phyloP scores from a whole-genome alignment of 2,113 vertebrate species.

The Prietella phreatophila region DNA sequence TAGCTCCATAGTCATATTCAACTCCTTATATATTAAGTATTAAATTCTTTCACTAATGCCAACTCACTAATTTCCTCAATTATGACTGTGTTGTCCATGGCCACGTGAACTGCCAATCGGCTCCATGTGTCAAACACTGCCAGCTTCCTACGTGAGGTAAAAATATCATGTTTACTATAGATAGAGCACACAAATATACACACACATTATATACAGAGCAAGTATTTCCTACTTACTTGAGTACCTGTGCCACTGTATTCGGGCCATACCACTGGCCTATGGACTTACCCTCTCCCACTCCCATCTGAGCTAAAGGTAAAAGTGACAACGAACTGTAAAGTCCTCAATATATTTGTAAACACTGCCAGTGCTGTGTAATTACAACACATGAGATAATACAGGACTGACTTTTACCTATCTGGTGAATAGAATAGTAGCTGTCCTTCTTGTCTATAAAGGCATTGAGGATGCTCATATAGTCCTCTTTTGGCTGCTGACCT shows the following conservation, averaged over 20 bases:
- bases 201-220: no score
- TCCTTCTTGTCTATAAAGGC: conserved; percentile 98
- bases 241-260: conserved; percentile 96
- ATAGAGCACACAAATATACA: not conserved
- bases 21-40: not conserved
- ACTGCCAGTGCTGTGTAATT: not conserved
- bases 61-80: conserved; percentile 97
- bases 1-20: not conserved
- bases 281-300: conserved; percentile 96
- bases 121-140: conserved; percentile 94
- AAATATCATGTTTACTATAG: not conserved
- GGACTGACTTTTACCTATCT: conserved; percentile 83
- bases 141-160: conserved; percentile 80
- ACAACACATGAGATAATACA: not conserved
- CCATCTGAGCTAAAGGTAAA: conserved; percentile 89
- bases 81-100: conserved; percentile 99
- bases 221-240: conserved; percentile 77
- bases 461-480: conserved; percentile 87
- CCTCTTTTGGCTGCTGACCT: conserved; percentile 80
- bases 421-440: conserved; percentile 97
- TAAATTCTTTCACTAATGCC: conserved; percentile 18
- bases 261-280: conserved; percentile 99
- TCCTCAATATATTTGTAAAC: not conserved
- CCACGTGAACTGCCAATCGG: conserved; percentile 89
- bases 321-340: not conserved